Evolutionary conservation across 30 jellyfish, hydroid and myxozoan genomes (phyloP).

Genomic region (Pseudorhiza aurosa): DNA sequence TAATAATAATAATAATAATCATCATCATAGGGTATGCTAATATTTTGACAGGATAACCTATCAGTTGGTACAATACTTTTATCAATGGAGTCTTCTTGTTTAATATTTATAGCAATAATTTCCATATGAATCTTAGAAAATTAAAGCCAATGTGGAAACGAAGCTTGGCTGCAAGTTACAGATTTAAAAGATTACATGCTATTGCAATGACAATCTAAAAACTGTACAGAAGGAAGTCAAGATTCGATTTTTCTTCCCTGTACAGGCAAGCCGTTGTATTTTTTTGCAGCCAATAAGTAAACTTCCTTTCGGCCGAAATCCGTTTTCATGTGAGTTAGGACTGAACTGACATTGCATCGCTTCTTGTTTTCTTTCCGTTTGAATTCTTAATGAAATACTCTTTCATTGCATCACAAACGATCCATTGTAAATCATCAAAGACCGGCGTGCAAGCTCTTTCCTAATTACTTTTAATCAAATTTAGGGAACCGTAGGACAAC

Average conservation of each 20-base stretch:
- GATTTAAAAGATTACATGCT: no score
- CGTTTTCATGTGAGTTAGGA: neutral
- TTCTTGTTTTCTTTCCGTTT: neutral
- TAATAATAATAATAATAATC: no score
- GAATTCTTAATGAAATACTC: neutral
- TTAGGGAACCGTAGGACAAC: no score
- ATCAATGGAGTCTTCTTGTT: no score
- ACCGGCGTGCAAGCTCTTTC: neutral
- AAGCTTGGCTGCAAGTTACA: no score
- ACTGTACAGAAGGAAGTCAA: neutral
- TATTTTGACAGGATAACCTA: no score
- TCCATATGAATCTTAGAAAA: no score
- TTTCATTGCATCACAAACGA: neutral
- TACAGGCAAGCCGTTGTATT: neutral
- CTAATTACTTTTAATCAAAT: no score
- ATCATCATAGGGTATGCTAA: no score
- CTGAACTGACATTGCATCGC: neutral
- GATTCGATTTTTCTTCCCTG: neutral
- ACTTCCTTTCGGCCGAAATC: neutral
- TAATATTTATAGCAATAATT: no score
- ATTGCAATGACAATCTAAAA: neutral
- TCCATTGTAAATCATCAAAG: neutral
- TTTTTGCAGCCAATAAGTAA: neutral
- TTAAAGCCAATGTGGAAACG: no score
- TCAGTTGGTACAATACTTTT: no score